Evolutionary conservation across 2,113 vertebrate genomes (phyloP).

Genomic region (Peromyscus maniculatus): DNA sequence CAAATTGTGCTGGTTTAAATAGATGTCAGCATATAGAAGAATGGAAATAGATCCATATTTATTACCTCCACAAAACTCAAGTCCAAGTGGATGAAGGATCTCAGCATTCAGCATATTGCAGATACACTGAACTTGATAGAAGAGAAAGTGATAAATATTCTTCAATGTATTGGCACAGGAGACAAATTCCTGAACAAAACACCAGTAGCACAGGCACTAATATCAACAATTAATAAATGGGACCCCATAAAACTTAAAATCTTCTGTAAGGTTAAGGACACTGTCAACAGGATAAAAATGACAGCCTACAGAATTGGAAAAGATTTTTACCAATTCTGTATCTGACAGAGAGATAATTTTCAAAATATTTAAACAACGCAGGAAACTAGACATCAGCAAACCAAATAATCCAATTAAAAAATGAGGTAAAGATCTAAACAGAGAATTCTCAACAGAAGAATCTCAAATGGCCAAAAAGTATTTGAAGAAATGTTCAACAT

Average conservation of each 20-base stretch:
- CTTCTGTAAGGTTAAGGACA: background rate
- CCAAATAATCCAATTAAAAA: background rate
- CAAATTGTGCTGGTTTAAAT: background rate
- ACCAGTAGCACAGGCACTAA: background rate
- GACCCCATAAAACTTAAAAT: background rate
- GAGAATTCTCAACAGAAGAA: background rate
- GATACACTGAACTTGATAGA: background rate
- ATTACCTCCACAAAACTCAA: background rate
- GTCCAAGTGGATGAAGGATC: background rate
- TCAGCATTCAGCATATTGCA: background rate
- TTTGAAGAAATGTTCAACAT: background rate
- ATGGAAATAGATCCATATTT: background rate
- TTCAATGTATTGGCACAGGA: background rate
- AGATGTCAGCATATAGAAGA: background rate
- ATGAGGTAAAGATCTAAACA: background rate
- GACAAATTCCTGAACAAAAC: background rate
- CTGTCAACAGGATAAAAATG: background rate
- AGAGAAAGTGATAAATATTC: background rate
- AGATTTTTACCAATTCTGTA: background rate
- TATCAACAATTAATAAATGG: background rate
- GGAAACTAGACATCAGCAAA: background rate
- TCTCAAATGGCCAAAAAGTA: background rate
- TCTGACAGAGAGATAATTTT: background rate
- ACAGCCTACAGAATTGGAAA: background rate
- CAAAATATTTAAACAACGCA: background rate